Base-by-base conservation (phyloP, 53 echinoderm and acorn worm genomes). In the Holothuria leucospilota region DNA sequence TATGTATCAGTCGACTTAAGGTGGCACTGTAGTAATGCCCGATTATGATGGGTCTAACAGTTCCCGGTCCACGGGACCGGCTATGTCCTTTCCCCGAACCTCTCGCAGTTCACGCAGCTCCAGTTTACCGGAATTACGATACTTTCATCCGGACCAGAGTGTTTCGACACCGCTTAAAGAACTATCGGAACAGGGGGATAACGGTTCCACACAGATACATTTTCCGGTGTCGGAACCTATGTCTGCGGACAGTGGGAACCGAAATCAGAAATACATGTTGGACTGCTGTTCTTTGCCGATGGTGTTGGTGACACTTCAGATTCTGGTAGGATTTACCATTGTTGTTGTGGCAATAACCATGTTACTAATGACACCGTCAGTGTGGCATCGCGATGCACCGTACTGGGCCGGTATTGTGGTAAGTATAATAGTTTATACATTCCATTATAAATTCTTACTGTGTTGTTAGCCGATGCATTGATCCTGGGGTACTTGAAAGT, bases 361-460 rank as follows among this genome's bases (percentile, higher is more conserved):
- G 99, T 71, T 95, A 53, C 67, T 89, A 64, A 99, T 99, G 95
- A 91, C 95, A 38, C 95, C 99, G 14, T 99, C 99, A 9, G 77
- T 99, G n/a, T 93, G 90, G 87, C 90, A 87, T 29, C 90, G 99
- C 63, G 99, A 99, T 90, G 95, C 99, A 28, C 99, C 99, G 2
- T 95, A 95, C 85, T 99, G 99, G 99, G 95, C 99, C 29, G 99
- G 99, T 42, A 83, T 95, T 80, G 88, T 93, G 95, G 99, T 99
- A 84, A 95, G 99, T 95, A 13, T 60, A 53, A 46, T 34, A 34
- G 34, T 3, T 34, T 34, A 34, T 34, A 34, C 34, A 34, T 34
- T 34, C 3, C 34, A 34, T 34, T 34, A 34, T 34, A 34, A 3
- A 3, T 2, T 2, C 34, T 34, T 2, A 34, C 34, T 34, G 2